Conservation (phyloP, 1,140 invertebrate species). For the Leptinotarsa texana region DNA sequence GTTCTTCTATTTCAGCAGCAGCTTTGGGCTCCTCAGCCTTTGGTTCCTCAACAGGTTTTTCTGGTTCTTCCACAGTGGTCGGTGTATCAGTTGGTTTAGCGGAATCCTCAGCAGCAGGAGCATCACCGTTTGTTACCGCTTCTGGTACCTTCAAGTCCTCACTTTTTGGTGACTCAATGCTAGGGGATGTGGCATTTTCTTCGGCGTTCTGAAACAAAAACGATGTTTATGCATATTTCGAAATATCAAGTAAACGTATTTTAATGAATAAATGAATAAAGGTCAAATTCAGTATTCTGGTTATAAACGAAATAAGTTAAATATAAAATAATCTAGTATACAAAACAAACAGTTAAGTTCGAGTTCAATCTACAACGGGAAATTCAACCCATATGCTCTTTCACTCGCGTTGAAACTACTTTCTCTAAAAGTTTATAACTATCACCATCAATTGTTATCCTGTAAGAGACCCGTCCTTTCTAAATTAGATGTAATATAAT, state of each 20-base stretch:
- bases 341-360: too few species aligned
- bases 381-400: too few species aligned
- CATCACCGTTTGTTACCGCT: conserved; percentile 17
- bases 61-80: conserved; percentile 28
- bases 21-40: conserved; percentile 27
- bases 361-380: too few species aligned
- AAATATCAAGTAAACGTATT: neutral
- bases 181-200: conserved; percentile 43
- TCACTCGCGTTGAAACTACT: neutral
- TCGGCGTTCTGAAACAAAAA: conserved; percentile 46
- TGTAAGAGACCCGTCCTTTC: neutral
- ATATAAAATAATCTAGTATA: too few species aligned
- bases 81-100: conserved; percentile 34
- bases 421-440: conserved; percentile 7
- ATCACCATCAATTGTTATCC: neutral
- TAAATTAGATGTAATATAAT: neutral
- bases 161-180: conserved; percentile 45
- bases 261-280: too few species aligned
- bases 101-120: conserved; percentile 27
- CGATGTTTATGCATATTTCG: too few species aligned
- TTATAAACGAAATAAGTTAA: too few species aligned
- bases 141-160: conserved; percentile 39
- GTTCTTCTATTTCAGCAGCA: conserved; percentile 21
- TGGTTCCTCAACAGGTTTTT: conserved; percentile 26
- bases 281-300: too few species aligned